Evolutionary conservation across 1,140 invertebrate species (phyloP).

Genomic region (Homalodisca vitripennis): DNA sequence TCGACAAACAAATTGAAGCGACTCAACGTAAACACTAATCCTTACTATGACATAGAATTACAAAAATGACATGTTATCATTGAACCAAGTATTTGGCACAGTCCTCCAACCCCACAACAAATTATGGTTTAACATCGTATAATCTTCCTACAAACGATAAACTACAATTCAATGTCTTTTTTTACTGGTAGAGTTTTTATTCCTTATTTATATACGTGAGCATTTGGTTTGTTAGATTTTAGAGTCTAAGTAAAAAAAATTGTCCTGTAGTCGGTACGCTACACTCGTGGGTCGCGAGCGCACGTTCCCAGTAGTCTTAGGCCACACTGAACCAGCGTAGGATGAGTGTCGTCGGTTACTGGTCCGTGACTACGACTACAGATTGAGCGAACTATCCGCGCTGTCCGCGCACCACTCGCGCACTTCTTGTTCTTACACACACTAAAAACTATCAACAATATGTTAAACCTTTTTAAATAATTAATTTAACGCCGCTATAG

Average conservation of each 20-base stretch:
- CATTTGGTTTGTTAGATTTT: slow-evolving; percentile 27
- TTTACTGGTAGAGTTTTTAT: neutral
- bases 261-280: slow-evolving; percentile 17
- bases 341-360: too few relatives aligned
- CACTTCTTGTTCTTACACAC: neutral
- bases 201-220: slow-evolving; percentile 24
- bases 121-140: slow-evolving; percentile 25
- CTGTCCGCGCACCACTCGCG: neutral
- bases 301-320: neutral
- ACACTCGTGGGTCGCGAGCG: neutral
- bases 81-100: slow-evolving; percentile 3
- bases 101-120: slow-evolving; percentile 3
- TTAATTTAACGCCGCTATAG: neutral
- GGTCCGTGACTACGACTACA: neutral
- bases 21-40: slow-evolving; percentile 8
- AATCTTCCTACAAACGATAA: slow-evolving; percentile 30
- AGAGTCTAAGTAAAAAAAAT: slow-evolving; percentile 28
- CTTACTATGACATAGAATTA: slow-evolving; percentile 8
- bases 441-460: slow-evolving; percentile 22
- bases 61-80: neutral
- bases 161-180: slow-evolving; percentile 18
- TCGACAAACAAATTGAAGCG: neutral
- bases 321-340: neutral
- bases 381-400: slow-evolving; percentile 15
- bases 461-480: neutral